phyloP scores from a whole-genome alignment of 2,113 vertebrate genomes.

The Mugil cephalus region DNA sequence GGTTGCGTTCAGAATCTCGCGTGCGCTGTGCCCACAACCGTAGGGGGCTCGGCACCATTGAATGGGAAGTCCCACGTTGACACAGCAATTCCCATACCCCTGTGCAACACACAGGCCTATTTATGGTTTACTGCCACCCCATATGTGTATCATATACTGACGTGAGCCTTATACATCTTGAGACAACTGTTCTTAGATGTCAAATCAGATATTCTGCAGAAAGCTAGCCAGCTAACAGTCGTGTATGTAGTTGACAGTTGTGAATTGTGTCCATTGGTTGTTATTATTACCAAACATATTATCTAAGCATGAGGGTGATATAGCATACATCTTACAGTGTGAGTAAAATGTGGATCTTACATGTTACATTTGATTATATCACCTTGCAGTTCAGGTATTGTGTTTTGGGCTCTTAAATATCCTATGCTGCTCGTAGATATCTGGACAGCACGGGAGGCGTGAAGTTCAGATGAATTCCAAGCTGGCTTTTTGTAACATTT shows the following conservation, averaged over 20 bases:
- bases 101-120: conserved; percentile 20
- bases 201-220: neutral
- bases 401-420: too few species aligned
- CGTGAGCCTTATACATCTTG: neutral
- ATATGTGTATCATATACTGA: conserved; percentile 10
- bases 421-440: too few species aligned
- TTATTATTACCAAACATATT: too few species aligned
- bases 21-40: conserved; percentile 26
- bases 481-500: neutral
- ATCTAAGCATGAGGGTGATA: too few species aligned
- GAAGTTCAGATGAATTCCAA: neutral
- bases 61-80: conserved; percentile 66
- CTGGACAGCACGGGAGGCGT: too few species aligned
- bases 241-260: neutral
- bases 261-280: neutral
- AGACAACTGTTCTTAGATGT: conserved; percentile 16
- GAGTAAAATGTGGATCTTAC: neutral
- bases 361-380: neutral
- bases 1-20: conserved; percentile 1
- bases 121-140: conserved; percentile 26
- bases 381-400: too few species aligned
- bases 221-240: neutral
- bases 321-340: too few species aligned
- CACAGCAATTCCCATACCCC: conserved; percentile 53
- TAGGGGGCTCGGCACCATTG: conserved; percentile 28